These are phyloP conservation scores for Lamproptera curius DNA, from an alignment of 2,888 invertebrate species.

Conservation along the genomic window DNA sequence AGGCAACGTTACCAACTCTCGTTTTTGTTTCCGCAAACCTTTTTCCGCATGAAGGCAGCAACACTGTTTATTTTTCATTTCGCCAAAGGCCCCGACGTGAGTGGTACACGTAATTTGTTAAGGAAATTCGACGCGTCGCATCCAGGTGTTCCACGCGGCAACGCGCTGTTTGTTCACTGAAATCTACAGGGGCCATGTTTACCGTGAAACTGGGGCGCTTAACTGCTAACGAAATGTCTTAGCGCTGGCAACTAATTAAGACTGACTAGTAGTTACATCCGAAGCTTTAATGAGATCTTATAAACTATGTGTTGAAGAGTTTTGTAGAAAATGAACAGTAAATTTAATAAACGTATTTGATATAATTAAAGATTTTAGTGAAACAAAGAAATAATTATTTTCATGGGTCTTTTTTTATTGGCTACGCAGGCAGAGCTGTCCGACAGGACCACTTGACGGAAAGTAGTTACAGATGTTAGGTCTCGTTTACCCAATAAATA, in stretches of 20 bases:
- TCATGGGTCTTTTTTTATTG: no score
- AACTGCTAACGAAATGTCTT: slow-evolving; percentile 6
- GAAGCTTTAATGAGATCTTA: slow-evolving; percentile 2
- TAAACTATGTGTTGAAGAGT: no score
- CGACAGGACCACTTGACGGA: no score
- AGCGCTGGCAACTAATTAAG: slow-evolving; percentile 8
- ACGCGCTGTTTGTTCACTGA: slow-evolving; percentile 8
- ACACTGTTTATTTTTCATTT: slow-evolving; percentile 16
- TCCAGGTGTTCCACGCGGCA: not conserved
- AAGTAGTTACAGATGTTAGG: no score
- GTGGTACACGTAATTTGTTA: slow-evolving; percentile 13
- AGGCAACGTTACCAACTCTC: no score
- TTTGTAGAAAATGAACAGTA: no score
- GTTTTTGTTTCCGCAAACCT: no score
- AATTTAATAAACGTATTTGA: no score
- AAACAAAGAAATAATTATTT: no score
- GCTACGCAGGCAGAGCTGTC: no score
- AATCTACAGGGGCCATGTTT: slow-evolving; percentile 9
- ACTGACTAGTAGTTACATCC: slow-evolving; percentile 1
- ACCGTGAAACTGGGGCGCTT: slow-evolving; percentile 3
- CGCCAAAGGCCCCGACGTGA: not conserved
- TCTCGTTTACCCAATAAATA: no score
- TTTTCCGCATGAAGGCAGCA: not conserved
- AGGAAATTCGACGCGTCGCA: slow-evolving; percentile 10
- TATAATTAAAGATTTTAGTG: no score